phyloP scores from a whole-genome alignment of 2,888 invertebrate genomes.

The Tenthredo scrophulariae region DNA sequence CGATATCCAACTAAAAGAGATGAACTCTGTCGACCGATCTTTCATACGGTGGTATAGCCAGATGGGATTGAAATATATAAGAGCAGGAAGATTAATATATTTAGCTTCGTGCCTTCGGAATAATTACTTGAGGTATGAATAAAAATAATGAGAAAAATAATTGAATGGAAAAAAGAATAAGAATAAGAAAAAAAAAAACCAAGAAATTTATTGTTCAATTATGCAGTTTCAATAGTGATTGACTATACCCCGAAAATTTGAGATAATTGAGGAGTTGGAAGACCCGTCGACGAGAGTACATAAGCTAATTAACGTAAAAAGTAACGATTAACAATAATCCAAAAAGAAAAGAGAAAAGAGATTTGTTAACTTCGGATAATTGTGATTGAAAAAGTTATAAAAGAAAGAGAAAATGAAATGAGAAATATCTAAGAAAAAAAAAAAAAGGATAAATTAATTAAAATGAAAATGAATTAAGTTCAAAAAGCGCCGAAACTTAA shows the following conservation, averaged over 20 bases:
- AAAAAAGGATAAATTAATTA: slow-evolving; percentile 57
- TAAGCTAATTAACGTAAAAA: not conserved
- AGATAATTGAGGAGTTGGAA: not conserved
- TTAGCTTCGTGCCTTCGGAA: slow-evolving; percentile 19
- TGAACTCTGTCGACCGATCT: slow-evolving; percentile 14
- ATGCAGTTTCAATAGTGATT: not conserved
- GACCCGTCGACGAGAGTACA: not conserved
- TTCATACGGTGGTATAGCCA: not conserved
- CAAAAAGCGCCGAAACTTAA: slow-evolving; percentile 39
- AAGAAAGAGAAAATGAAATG: slow-evolving; percentile 57
- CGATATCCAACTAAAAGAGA: not conserved
- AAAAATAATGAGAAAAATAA: not conserved
- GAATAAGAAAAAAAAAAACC: not conserved
- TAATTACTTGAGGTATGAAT: not conserved
- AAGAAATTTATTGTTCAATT: not conserved
- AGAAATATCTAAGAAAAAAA: slow-evolving; percentile 49
- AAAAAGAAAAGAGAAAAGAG: not conserved
- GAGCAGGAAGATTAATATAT: not conserved
- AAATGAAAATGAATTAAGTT: slow-evolving; percentile 49
- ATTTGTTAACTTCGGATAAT: slow-evolving; percentile 22
- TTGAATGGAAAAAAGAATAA: not conserved
- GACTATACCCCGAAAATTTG: not conserved
- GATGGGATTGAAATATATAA: not conserved
- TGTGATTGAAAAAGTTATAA: slow-evolving; percentile 45
- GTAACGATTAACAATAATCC: not conserved